Base-by-base conservation (phyloP, 2,113 vertebrate genomes). In the Thomomys bottae region DNA sequence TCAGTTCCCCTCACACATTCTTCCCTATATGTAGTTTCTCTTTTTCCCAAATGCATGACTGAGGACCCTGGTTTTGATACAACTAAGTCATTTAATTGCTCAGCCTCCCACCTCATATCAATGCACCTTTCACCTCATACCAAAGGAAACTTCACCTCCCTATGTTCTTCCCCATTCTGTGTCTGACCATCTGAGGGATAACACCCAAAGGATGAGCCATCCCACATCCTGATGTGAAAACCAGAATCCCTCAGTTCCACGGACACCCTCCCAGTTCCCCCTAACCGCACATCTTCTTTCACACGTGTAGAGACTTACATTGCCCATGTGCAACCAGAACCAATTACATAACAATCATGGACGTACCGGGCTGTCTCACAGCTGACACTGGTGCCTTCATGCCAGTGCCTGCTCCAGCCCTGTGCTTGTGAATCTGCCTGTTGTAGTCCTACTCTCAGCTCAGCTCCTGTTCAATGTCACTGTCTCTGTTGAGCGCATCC, bases 361-460 rank as follows among this genome's bases (percentile, higher is more conserved):
- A 5, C 5, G 6, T 0, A 2, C 28, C 20, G 6, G 11, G 49
- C 28, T 42, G 23, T 28, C 30, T 45, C 57, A 2, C 3, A 9
- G 20, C 28, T 28, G 10, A 12, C 0, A 9, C 61, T 42, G 57
- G 15, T 10, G 14, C 38, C 40, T 26, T 57, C 40, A 30, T 1
- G 7, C 8, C 6, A 30, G 34, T 24, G 42, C 7, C 12, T 12
- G 10, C 8, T 45, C 66, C 36, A 8, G 5, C 11, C 38, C 20
- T 40, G 20, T 20, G 6, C 59, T 14, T 17, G 2, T 6, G 21
- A 30, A 38, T 49, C 40, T 54, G 61, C 36, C 38, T 42, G 1
- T 2, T 42, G 14, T 24, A 59, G 30, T 57, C 67, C 21, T 68
- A 61, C 12, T 66, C 18, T 42, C 30, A 40, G 40, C 23, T 61